A percentile compares a stretch with the other conserved stretches of the same genome.
phyloP scores from a whole-genome alignment of 2,797 vertebrate species.

The Eptatretus atami region DNA sequence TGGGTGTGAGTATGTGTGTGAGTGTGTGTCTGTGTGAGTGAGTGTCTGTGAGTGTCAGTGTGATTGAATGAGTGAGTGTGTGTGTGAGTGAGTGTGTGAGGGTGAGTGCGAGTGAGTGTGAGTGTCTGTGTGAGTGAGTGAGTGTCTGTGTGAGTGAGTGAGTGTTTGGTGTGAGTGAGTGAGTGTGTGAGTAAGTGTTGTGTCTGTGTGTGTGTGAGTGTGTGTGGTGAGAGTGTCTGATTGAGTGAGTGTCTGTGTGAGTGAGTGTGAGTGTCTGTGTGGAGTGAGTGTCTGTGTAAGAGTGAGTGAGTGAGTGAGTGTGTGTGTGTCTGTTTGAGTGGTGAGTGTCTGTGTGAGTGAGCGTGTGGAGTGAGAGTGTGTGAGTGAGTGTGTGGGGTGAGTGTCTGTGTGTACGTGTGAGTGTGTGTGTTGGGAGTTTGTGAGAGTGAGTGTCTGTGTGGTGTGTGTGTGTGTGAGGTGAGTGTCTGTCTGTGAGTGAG shows the following conservation, averaged over 20 bases:
- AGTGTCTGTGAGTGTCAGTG: background rate
- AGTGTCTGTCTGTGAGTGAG: background rate
- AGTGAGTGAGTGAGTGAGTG: background rate
- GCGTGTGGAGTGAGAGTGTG: background rate
- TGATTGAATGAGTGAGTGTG: background rate
- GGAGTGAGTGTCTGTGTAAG: background rate
- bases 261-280: conserved; percentile 3
- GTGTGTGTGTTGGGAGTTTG: background rate
- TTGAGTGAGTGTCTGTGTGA: background rate
- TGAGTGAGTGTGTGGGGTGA: background rate
- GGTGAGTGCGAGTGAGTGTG: background rate
- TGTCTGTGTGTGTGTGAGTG: too few relatives aligned
- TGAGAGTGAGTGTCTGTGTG: background rate
- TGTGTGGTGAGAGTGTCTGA: background rate
- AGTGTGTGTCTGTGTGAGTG: conserved; percentile 1
- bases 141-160: background rate
- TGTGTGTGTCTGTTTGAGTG: background rate
- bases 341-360: background rate
- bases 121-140: background rate
- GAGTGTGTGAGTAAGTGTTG: too few relatives aligned
- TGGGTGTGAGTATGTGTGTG: background rate
- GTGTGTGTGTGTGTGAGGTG: background rate
- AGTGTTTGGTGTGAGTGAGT: too few relatives aligned
- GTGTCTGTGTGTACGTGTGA: background rate
- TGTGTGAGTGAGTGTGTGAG: background rate